A percentile compares a stretch with the other conserved stretches of the same genome.
Evolutionary conservation across 2,113 vertebrate species (phyloP).

Genomic region (Ammodytes dubius): DNA sequence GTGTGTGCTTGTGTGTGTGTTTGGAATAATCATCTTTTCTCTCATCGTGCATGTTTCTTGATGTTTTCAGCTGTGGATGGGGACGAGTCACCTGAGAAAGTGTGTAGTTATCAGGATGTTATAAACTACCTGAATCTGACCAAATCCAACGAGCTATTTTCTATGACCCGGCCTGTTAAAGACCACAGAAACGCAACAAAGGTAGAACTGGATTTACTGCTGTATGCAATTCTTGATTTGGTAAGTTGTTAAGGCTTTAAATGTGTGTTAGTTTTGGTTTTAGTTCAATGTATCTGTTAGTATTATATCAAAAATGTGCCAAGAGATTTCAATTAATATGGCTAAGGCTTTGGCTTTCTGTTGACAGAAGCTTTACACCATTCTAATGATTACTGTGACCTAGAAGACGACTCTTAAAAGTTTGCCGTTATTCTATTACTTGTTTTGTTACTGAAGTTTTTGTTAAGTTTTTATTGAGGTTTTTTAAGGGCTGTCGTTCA

Average conservation of each 20-base stretch:
- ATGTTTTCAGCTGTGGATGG: conserved; percentile 22
- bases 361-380: too few species aligned
- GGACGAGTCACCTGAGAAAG: neutral
- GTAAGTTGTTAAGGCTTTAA: conserved; percentile 50
- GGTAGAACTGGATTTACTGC: conserved; percentile 37
- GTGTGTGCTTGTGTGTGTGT: too few species aligned
- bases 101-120: conserved; percentile 61
- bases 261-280: neutral
- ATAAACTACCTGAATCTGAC: conserved; percentile 67
- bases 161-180: conserved; percentile 54
- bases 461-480: too few species aligned
- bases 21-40: neutral
- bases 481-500: too few species aligned
- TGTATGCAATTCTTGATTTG: conserved; percentile 74
- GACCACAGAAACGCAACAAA: conserved; percentile 13
- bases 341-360: too few species aligned
- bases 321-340: too few species aligned
- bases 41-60: neutral
- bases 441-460: too few species aligned
- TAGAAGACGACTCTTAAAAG: too few species aligned
- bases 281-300: too few species aligned
- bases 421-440: too few species aligned
- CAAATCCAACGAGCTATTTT: conserved; percentile 41
- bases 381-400: too few species aligned
- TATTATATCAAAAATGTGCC: too few species aligned